Conservation (phyloP, 1,140 invertebrate species). For the Heterodera schachtii region DNA sequence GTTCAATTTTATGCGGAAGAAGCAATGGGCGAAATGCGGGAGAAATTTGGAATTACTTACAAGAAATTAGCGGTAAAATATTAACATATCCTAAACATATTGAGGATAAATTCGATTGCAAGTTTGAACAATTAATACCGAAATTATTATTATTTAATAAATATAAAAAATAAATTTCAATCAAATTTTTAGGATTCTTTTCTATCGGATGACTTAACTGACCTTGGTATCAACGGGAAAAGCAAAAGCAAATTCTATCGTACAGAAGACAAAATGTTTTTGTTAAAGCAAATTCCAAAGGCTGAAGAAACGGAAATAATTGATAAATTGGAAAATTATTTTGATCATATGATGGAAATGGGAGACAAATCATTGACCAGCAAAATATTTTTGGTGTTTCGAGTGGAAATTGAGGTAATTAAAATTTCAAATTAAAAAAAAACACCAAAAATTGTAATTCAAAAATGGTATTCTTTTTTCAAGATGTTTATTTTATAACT, state of each 20-base stretch:
- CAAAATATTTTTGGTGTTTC: neutral
- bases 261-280: neutral
- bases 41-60: neutral
- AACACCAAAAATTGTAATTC: no score
- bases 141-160: neutral
- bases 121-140: no score
- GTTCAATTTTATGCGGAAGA: neutral
- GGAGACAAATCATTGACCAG: neutral
- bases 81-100: neutral
- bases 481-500: no score
- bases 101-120: no score
- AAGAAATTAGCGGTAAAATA: neutral
- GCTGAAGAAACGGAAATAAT: neutral
- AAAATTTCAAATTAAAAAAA: no score
- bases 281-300: neutral
- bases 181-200: neutral
- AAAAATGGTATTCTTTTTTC: no score
- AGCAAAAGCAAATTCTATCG: neutral
- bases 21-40: neutral
- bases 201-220: neutral
- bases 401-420: neutral
- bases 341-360: neutral
- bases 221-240: neutral
- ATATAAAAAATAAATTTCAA: neutral
- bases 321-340: neutral